Base-by-base conservation (phyloP, 2,113 vertebrate genomes). In the Raja brachyura region DNA sequence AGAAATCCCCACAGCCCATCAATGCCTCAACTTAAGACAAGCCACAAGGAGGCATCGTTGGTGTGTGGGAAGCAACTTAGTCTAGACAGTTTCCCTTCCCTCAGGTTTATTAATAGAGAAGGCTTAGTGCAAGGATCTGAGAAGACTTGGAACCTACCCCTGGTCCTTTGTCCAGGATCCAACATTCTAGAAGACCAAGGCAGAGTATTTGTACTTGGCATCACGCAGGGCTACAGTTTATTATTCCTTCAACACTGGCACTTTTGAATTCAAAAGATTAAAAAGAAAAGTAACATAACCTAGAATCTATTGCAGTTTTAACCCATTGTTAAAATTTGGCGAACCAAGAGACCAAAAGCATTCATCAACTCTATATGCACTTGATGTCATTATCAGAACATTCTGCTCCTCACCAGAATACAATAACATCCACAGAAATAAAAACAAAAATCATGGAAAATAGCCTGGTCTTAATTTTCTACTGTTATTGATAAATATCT, bases 71-170 rank as follows among this genome's bases (percentile, higher is more conserved):
- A 31, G 86, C 28, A 39, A 68, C 66, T 70, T 33, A 31, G 90
- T 92, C 68, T 92, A 92, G 90, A 92, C 90, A 92, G 63, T 48
- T 92, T 68, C 88, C 88, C 66, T 92, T 92, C 88, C 90, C 39
- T 92, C 66, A 73, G 25, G 73, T 73, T 54, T 54, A 92, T 73
- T 92, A 73, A 92, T 74, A 73, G 90, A 54, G 68, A 70, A 90
- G 66, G 68, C 68, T 70, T 39, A 92, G 90, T 92, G 90, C 90
- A 73, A 48, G 39, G 68, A 73, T 92, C 66, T 48, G 66, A 54
- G 33, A 48, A 73, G 10, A 73, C 33, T 73, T 73, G 68, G 68
- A 92, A 73, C 63, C 83, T 88, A 88, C 63, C 59, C 16, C 5
- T 16, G 59, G 59, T 14, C n/a, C 28, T 63, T n/a, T 63, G 59